These are phyloP conservation scores for Sapajus apella DNA, from an alignment of 2,113 vertebrate species.

Conservation along the genomic window DNA sequence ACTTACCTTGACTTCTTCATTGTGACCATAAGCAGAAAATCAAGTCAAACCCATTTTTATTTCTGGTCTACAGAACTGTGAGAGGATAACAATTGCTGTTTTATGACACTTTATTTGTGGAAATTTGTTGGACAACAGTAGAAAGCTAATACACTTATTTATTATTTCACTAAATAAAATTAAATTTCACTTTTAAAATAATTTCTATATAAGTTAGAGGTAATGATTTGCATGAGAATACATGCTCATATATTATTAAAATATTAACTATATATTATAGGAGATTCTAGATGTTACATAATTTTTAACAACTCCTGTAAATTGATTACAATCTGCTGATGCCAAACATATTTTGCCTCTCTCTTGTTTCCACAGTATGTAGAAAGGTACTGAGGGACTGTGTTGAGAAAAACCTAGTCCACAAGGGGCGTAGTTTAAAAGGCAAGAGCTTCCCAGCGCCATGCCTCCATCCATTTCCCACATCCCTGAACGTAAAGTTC, in stretches of 20 bases:
- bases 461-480: no score
- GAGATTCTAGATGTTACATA: background rate
- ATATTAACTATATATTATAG: background rate
- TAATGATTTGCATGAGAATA: background rate
- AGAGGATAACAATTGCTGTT: background rate
- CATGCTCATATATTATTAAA: background rate
- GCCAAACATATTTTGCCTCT: background rate
- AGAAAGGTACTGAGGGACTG: background rate
- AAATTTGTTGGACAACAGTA: background rate
- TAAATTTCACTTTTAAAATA: background rate
- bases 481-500: no score
- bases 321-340: background rate
- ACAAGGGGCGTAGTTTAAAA: no score
- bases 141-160: background rate
- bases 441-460: no score
- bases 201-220: background rate
- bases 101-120: background rate
- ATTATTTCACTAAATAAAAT: background rate
- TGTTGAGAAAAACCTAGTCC: no score
- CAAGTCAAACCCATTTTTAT: background rate
- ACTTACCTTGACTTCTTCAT: background rate
- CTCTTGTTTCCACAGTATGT: background rate
- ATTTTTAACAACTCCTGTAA: background rate
- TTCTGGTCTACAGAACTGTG: background rate
- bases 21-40: background rate